Percentiles rank a stretch among this genome's conserved stretches.
Conservation (phyloP, 2,797 vertebrate genomes). For the Eulemur rubriventer region DNA sequence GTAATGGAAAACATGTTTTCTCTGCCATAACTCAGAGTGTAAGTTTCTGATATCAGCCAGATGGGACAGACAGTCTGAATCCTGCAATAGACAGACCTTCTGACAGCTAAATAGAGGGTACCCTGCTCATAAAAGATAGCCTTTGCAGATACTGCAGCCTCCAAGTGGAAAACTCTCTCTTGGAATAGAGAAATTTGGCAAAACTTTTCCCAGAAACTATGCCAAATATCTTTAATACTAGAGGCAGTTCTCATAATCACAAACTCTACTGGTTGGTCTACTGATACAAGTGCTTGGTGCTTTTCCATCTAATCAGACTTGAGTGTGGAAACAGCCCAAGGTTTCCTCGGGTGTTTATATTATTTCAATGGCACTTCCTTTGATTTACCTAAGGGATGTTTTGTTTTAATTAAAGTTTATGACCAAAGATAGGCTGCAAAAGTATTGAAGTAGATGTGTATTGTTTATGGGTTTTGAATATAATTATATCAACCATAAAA, state of each 20-base stretch:
- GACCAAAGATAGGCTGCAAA: constrained; percentile 79
- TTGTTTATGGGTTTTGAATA: constrained; percentile 82
- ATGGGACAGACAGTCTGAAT: constrained; percentile 68
- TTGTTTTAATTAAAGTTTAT: constrained; percentile 85
- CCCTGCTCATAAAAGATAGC: constrained; percentile 67
- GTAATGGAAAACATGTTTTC: constrained; percentile 76
- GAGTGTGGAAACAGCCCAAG: constrained; percentile 82
- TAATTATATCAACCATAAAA: constrained; percentile 84
- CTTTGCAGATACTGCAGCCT: constrained; percentile 61
- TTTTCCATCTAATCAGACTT: constrained; percentile 81
- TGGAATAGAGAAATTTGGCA: constrained; percentile 67
- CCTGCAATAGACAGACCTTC: constrained; percentile 70
- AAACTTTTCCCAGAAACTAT: constrained; percentile 64
- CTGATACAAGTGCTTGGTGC: constrained; percentile 74
- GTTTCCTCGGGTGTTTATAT: constrained; percentile 81
- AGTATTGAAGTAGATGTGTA: constrained; percentile 80
- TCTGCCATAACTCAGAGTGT: constrained; percentile 54
- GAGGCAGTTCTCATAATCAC: constrained; percentile 63
- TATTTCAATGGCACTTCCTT: constrained; percentile 82
- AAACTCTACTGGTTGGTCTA: constrained; percentile 64
- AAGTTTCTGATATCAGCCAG: constrained; percentile 72
- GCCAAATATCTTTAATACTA: constrained; percentile 63
- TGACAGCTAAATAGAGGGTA: constrained; percentile 68
- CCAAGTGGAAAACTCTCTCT: constrained; percentile 66
- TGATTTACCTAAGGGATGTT: constrained; percentile 83